Evolutionary conservation across 2,888 invertebrate species (phyloP).

Genomic region (Ametastegia equiseti): DNA sequence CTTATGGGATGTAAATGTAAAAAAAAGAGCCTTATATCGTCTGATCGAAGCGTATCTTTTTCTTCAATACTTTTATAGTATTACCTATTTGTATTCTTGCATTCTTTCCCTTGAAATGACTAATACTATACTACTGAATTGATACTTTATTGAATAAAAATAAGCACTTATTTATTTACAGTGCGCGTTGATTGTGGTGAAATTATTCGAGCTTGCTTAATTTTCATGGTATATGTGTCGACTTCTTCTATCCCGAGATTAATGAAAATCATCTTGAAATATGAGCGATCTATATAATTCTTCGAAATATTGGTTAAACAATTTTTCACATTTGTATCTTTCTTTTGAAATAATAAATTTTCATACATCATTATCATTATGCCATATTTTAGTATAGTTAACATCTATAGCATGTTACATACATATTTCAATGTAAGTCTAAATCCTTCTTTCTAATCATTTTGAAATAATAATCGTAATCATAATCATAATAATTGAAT

Average conservation of each 20-base stretch:
- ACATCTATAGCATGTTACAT: conserved; percentile 26
- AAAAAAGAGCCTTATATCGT: not conserved
- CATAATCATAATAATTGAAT: too few species aligned
- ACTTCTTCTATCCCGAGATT: not conserved
- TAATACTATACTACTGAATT: conserved; percentile 7
- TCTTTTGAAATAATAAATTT: conserved; percentile 15
- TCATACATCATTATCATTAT: not conserved
- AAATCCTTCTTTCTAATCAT: conserved; percentile 27
- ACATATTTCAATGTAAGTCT: conserved; percentile 16
- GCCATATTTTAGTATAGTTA: conserved; percentile 12
- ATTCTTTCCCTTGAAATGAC: too few species aligned
- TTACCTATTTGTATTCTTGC: not conserved
- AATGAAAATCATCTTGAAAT: not conserved
- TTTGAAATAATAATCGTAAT: conserved; percentile 31
- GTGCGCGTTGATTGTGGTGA: not conserved
- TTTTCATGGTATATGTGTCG: too few species aligned
- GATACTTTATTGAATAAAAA: conserved; percentile 5
- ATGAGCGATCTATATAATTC: not conserved
- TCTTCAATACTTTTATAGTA: not conserved
- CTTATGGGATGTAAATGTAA: not conserved
- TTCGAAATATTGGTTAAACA: not conserved
- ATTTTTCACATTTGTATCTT: not conserved
- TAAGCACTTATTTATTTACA: conserved; percentile 21
- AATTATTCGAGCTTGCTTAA: not conserved
- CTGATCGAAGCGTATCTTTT: not conserved